Percentiles rank a stretch among this genome's conserved stretches.
phyloP scores from a whole-genome alignment of 2,797 vertebrate species.

The Poeciliopsis infans region DNA sequence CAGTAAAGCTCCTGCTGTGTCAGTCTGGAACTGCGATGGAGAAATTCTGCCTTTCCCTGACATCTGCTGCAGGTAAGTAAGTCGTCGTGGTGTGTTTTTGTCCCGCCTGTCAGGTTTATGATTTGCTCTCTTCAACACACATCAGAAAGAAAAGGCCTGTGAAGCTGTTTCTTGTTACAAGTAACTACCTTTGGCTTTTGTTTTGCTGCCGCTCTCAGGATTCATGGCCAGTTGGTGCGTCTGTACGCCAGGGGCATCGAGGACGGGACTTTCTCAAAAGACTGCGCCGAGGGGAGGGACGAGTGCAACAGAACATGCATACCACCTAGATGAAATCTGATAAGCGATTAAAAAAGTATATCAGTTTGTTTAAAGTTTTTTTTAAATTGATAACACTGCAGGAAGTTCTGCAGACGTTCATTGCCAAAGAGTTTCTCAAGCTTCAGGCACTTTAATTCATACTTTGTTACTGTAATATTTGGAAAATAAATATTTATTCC shows the following conservation, averaged over 20 bases:
- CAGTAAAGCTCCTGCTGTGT: constrained; percentile 68
- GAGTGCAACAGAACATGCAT: constrained; percentile 50
- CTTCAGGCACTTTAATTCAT: constrained; percentile 44
- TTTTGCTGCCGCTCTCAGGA: constrained; percentile 51
- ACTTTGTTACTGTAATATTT: constrained; percentile 13
- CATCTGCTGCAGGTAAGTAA: constrained; percentile 77
- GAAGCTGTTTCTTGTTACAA: not conserved
- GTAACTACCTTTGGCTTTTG: constrained; percentile 12
- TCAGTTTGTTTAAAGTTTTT: not conserved
- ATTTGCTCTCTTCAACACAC: not conserved
- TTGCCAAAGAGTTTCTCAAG: constrained; percentile 38
- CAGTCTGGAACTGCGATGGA: constrained; percentile 88
- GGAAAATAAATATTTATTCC: constrained; percentile 51
- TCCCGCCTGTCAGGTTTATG: not conserved
- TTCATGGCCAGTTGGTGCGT: constrained; percentile 81
- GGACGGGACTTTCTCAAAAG: constrained; percentile 43
- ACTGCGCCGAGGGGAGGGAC: constrained; percentile 29
- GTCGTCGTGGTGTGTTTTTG: not conserved
- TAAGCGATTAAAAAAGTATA: not conserved
- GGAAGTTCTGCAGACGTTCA: not conserved
- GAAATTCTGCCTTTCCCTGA: constrained; percentile 80
- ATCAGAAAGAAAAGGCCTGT: not conserved
- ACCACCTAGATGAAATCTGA: constrained; percentile 8
- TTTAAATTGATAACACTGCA: not conserved
- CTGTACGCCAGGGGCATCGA: constrained; percentile 84